phyloP scores from a whole-genome alignment of 2,888 invertebrate genomes.

The Bombylius discolor region DNA sequence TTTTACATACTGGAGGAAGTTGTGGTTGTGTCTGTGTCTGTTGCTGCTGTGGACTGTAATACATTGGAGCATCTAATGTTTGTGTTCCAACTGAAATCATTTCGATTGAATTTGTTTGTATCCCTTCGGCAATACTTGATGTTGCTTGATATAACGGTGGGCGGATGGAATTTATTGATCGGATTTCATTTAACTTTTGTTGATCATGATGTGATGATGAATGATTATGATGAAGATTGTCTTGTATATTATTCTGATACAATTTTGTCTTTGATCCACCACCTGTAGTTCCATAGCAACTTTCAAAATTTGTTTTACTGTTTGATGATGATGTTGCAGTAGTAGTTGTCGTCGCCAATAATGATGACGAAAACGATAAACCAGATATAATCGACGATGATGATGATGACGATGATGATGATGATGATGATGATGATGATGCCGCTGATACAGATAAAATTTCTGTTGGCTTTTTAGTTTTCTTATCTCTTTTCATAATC shows the following conservation, averaged over 20 bases:
- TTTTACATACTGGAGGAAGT: constrained; percentile 18
- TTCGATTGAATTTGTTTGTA: constrained; percentile 23
- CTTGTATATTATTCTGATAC: background rate
- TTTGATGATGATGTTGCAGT: background rate
- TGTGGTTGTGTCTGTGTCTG: background rate
- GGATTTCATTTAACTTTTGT: constrained; percentile 15
- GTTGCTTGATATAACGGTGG: constrained; percentile 20
- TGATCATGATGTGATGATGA: constrained; percentile 4
- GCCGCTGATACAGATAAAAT: background rate
- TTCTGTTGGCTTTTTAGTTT: constrained; percentile 16
- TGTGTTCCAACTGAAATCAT: constrained; percentile 37
- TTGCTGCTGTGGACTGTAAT: background rate
- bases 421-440: constrained; percentile 2
- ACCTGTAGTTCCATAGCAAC: background rate
- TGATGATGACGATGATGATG: background rate
- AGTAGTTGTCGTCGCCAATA: constrained; percentile 1
- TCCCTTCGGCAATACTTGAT: constrained; percentile 16
- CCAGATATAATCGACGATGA: background rate
- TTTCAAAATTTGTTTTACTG: constrained; percentile 5
- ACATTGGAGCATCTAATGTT: constrained; percentile 20
- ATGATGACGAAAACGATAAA: background rate
- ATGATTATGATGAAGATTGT: constrained; percentile 1
- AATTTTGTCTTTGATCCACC: background rate
- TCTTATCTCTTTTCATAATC: constrained; percentile 34
- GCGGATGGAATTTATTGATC: constrained; percentile 21